phyloP scores from a whole-genome alignment of 92 coral and sea anemone genomes.

The Scolanthus callimorphus region DNA sequence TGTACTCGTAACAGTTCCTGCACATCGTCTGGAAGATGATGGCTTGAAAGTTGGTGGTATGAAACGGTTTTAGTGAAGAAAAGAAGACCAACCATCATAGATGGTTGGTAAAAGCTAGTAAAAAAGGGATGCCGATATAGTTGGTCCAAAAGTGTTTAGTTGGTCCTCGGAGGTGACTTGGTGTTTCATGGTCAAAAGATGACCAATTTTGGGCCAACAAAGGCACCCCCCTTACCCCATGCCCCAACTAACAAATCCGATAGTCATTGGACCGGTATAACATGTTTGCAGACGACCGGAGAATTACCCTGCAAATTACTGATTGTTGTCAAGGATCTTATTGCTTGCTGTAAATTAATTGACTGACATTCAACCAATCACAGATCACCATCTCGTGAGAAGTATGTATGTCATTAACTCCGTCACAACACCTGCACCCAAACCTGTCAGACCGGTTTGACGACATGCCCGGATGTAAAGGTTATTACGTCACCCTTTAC shows the following conservation, averaged over 20 bases:
- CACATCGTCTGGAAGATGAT: too few relatives aligned
- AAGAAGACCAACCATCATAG: too few relatives aligned
- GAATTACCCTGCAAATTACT: constrained; percentile 58
- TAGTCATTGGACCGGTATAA: constrained; percentile 6
- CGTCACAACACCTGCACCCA: constrained; percentile 95
- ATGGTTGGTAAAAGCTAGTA: too few relatives aligned
- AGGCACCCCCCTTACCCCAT: constrained; percentile 1
- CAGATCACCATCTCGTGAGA: constrained; percentile 59
- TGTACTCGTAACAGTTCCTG: too few relatives aligned
- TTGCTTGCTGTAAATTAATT: constrained; percentile 83
- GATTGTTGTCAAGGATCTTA: constrained; percentile 73
- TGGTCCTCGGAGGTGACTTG: too few relatives aligned
- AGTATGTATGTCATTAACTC: constrained; percentile 85
- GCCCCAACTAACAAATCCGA: too few relatives aligned
- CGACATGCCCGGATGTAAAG: constrained; percentile 77
- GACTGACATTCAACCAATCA: constrained; percentile 77
- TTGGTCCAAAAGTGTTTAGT: too few relatives aligned
- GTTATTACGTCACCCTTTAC: constrained; percentile 82
- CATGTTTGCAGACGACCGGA: constrained; percentile 14
- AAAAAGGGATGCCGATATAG: too few relatives aligned
- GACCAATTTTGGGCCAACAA: too few relatives aligned
- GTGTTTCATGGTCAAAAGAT: too few relatives aligned
- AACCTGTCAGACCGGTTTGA: constrained; percentile 91
- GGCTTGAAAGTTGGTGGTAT: too few relatives aligned
- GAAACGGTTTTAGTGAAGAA: too few relatives aligned